Evolutionary conservation across 2,113 vertebrate species (phyloP).

Genomic region (Gila orcuttii): DNA sequence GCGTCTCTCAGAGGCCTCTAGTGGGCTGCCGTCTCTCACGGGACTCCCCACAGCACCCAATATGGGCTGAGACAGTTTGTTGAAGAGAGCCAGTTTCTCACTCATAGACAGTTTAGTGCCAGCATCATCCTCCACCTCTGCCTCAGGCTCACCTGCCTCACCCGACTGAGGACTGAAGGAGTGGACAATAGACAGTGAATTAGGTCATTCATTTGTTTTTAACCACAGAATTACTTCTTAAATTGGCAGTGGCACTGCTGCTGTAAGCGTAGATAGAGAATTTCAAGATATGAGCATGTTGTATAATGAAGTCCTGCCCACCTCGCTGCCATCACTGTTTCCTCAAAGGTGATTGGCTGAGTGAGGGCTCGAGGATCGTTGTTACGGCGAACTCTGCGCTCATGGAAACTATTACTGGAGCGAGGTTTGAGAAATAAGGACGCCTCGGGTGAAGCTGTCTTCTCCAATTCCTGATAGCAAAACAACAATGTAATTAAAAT

Average conservation of each 20-base stretch:
- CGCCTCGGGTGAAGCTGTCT: constrained; percentile 66
- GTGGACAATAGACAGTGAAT: not conserved
- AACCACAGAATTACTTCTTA: not conserved
- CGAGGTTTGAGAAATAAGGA: constrained; percentile 72
- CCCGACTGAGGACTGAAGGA: constrained; percentile 49
- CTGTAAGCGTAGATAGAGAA: not conserved
- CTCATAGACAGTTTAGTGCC: constrained; percentile 76
- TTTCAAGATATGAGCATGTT: not conserved
- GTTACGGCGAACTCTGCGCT: constrained; percentile 68
- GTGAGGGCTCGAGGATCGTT: constrained; percentile 73
- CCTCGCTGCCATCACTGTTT: constrained; percentile 71
- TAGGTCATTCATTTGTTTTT: not conserved
- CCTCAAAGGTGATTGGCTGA: constrained; percentile 77
- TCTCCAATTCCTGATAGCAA: constrained; percentile 76
- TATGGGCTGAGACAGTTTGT: constrained; percentile 71
- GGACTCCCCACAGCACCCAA: constrained; percentile 40
- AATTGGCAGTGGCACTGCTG: not conserved
- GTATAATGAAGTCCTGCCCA: constrained; percentile 44
- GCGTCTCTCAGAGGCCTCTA: constrained; percentile 64
- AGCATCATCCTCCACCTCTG: constrained; percentile 66
- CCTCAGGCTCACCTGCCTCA: constrained; percentile 52
- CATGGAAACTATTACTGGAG: constrained; percentile 59
- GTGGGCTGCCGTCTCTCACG: constrained; percentile 36
- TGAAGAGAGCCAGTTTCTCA: constrained; percentile 81
- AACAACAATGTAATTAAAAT: not conserved